Evolutionary conservation across 2,113 vertebrate genomes (phyloP).

Genomic region (Acrocephalus kingi): DNA sequence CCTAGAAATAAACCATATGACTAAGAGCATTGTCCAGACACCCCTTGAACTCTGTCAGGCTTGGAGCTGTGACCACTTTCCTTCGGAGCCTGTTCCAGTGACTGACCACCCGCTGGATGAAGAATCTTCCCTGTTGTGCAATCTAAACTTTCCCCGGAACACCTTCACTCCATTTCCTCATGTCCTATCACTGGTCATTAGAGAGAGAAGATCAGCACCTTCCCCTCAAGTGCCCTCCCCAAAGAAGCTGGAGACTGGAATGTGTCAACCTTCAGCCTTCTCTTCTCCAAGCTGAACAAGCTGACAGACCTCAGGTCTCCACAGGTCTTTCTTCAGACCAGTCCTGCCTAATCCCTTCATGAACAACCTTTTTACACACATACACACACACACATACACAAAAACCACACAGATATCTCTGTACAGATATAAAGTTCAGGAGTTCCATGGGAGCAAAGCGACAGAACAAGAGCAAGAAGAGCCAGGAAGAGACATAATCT

Average conservation of each 20-base stretch:
- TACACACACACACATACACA: not conserved
- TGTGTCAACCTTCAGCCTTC: not conserved
- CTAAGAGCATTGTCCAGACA: not conserved
- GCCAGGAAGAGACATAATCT: not conserved
- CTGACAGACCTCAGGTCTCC: not conserved
- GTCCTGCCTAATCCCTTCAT: not conserved
- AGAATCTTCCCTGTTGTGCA: not conserved
- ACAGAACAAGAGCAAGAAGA: not conserved
- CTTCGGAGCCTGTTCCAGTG: not conserved
- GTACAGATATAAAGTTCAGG: not conserved
- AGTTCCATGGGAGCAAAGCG: not conserved
- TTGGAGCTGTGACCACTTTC: not conserved
- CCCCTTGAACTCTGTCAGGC: not conserved
- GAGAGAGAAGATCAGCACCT: not conserved
- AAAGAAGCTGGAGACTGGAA: not conserved
- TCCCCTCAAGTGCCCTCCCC: not conserved
- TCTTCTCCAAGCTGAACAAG: not conserved
- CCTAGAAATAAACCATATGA: not conserved
- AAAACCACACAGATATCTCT: not conserved
- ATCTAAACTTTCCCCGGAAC: not conserved
- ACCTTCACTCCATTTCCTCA: not conserved
- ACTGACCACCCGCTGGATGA: not conserved
- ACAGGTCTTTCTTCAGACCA: not conserved
- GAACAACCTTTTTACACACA: not conserved
- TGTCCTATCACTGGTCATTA: not conserved